phyloP scores from a whole-genome alignment of 2,113 vertebrate genomes.

The Urocitellus parryii region DNA sequence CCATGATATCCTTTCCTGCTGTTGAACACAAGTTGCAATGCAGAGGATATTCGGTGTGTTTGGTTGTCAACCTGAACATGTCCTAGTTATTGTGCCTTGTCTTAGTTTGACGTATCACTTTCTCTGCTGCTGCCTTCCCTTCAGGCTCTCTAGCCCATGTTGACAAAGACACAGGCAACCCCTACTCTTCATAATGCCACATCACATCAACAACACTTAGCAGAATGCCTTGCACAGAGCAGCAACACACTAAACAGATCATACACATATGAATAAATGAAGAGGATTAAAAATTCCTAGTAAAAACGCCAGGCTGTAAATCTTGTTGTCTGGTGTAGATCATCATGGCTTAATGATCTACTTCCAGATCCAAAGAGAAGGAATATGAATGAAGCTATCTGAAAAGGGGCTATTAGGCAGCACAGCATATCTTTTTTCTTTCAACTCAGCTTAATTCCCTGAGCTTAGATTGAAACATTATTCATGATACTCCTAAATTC shows the following conservation, averaged over 20 bases:
- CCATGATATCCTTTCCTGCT: neutral
- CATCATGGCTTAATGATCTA: neutral
- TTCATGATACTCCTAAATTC: too few species aligned
- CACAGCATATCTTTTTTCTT: neutral
- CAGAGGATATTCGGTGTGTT: too few species aligned
- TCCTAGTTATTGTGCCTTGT: neutral
- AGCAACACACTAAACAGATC: neutral
- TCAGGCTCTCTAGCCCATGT: neutral
- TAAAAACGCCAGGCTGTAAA: neutral
- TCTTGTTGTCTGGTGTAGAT: neutral
- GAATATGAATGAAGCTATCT: neutral
- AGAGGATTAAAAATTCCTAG: neutral
- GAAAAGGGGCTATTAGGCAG: neutral
- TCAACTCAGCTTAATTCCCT: constrained; percentile 16
- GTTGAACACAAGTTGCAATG: neutral
- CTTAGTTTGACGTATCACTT: neutral
- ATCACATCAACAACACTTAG: neutral
- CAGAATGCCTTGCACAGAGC: neutral
- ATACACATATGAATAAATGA: neutral
- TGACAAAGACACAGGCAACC: neutral
- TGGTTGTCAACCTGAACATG: neutral
- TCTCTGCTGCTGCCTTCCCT: neutral
- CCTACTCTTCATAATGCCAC: neutral
- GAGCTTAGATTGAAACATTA: neutral
- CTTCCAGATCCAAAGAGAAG: neutral